Conservation (phyloP, 35 echinoderm and acorn worm species). For the Diadema setosum region DNA sequence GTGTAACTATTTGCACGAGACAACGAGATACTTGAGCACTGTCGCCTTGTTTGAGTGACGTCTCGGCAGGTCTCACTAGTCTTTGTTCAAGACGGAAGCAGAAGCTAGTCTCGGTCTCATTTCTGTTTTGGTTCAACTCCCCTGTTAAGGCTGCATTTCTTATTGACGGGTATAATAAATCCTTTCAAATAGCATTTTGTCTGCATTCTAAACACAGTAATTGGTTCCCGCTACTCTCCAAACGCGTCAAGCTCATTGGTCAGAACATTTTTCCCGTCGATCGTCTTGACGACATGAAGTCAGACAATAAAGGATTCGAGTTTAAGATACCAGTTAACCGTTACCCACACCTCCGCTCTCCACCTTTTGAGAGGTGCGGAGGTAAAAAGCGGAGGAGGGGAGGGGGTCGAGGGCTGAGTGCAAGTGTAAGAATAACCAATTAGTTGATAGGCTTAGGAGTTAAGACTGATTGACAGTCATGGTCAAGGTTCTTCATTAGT, state of each 20-base stretch:
- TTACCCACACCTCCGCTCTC: neutral
- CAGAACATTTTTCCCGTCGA: too few species aligned
- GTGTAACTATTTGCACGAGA: neutral
- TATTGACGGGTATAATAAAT: too few species aligned
- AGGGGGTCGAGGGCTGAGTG: neutral
- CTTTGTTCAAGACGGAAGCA: too few species aligned
- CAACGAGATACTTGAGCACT: neutral
- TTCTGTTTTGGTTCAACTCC: too few species aligned
- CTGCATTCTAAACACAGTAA: too few species aligned
- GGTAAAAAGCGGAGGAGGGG: neutral
- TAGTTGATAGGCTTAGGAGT: neutral
- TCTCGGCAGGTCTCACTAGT: neutral
- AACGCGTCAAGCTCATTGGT: too few species aligned
- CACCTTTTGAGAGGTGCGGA: neutral
- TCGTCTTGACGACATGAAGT: too few species aligned
- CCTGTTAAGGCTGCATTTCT: too few species aligned
- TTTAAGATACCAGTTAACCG: slow-evolving; percentile 7
- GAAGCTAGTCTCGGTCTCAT: too few species aligned
- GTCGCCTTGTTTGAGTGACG: neutral
- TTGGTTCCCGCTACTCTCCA: too few species aligned
- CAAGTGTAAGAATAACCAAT: neutral
- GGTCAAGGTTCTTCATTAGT: neutral
- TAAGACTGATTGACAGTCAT: neutral
- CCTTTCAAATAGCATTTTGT: too few species aligned
- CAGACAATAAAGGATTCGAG: too few species aligned